Percentiles rank a stretch among this genome's conserved stretches.
phyloP scores from a whole-genome alignment of 2,888 invertebrate species.

The Panzeria rudis region DNA sequence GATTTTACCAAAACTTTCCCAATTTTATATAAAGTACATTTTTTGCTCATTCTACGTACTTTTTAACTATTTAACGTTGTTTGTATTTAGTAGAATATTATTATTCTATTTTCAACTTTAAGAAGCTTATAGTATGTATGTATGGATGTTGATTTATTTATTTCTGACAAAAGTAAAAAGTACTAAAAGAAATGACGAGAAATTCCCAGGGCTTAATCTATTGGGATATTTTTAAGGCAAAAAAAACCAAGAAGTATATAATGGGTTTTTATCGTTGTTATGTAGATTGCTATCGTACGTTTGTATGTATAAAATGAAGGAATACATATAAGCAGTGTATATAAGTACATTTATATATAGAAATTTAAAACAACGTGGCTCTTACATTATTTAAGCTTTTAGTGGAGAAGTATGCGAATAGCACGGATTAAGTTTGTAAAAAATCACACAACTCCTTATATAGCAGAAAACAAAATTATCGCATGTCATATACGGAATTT shows the following conservation, averaged over 20 bases:
- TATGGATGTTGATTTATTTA: constrained; percentile 44
- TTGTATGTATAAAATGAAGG: not conserved
- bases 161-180: constrained; percentile 41
- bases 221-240: constrained; percentile 28
- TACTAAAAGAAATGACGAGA: constrained; percentile 45
- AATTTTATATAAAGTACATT: constrained; percentile 39
- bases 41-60: not conserved
- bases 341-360: constrained; percentile 19
- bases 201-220: constrained; percentile 66
- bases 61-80: constrained; percentile 42
- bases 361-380: constrained; percentile 58
- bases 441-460: not conserved
- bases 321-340: not conserved
- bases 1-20: constrained; percentile 11
- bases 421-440: not conserved
- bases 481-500: too few relatives aligned
- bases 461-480: too few relatives aligned
- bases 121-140: constrained; percentile 43
- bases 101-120: constrained; percentile 46
- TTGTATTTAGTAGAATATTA: constrained; percentile 36
- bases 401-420: constrained; percentile 35
- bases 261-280: constrained; percentile 17
- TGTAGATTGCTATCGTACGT: constrained; percentile 6
- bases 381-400: constrained; percentile 10
- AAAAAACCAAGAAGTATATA: constrained; percentile 23